These are phyloP conservation scores for Myripristis jacobus DNA, from an alignment of 2,797 vertebrate genomes.

Conservation along the genomic window DNA sequence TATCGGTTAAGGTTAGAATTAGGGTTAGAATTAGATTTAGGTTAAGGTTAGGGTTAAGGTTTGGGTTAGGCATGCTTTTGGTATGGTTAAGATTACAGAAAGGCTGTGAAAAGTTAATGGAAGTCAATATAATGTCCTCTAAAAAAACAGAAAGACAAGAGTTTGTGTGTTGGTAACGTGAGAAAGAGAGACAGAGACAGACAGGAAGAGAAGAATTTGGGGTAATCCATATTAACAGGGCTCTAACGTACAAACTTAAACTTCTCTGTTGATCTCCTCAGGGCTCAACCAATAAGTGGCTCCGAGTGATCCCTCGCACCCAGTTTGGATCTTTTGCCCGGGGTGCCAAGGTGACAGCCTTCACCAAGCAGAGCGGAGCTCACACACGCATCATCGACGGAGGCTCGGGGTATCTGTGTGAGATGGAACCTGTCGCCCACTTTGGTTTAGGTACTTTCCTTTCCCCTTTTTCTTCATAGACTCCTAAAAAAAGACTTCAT, in stretches of 20 bases:
- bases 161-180: too few relatives aligned
- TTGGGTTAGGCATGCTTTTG: too few relatives aligned
- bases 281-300: conserved; percentile 92
- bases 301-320: conserved; percentile 92
- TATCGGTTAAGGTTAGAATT: too few relatives aligned
- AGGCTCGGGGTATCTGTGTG: conserved; percentile 93
- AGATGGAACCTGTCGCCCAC: conserved; percentile 97
- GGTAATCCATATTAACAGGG: background rate
- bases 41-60: too few relatives aligned
- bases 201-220: too few relatives aligned
- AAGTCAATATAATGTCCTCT: too few relatives aligned
- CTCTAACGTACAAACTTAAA: background rate
- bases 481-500: background rate
- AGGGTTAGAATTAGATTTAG: too few relatives aligned
- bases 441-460: conserved; percentile 90
- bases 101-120: too few relatives aligned
- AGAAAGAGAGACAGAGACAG: too few relatives aligned
- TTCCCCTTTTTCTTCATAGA: background rate
- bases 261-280: conserved; percentile 49
- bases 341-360: conserved; percentile 91
- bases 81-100: too few relatives aligned
- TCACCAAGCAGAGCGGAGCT: conserved; percentile 88
- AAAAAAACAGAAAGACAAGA: too few relatives aligned
- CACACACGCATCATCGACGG: conserved; percentile 92
- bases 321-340: conserved; percentile 91